Percentiles rank a stretch among this genome's conserved stretches.
phyloP scores from a whole-genome alignment of 2,797 vertebrate species.

The Scomberomorus guttatus region DNA sequence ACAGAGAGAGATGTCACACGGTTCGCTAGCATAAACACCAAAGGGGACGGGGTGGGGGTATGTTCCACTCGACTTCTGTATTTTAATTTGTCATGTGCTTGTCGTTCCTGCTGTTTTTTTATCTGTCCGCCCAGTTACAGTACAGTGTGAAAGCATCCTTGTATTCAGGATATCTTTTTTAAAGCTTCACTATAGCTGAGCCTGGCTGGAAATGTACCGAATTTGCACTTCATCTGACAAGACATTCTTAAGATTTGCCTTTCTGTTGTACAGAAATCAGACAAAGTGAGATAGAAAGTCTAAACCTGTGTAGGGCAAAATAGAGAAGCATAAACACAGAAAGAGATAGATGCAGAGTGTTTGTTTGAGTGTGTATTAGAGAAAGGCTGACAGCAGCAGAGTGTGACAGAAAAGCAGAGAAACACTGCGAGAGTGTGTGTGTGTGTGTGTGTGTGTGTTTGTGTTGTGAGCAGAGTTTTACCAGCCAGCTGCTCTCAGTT shows the following conservation, averaged over 20 bases:
- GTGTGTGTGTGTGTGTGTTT: slow-evolving; percentile 9
- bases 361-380: background rate
- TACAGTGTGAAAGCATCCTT: background rate
- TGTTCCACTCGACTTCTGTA: too few relatives aligned
- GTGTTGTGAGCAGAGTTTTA: slow-evolving; percentile 25
- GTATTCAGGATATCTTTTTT: background rate
- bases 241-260: background rate
- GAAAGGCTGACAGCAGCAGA: slow-evolving; percentile 33
- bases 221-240: background rate
- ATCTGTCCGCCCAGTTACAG: too few relatives aligned
- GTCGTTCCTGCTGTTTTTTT: too few relatives aligned
- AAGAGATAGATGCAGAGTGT: background rate
- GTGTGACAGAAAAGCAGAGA: slow-evolving; percentile 11
- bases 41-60: too few relatives aligned
- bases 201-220: too few relatives aligned
- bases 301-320: background rate
- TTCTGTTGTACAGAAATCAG: background rate
- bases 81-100: too few relatives aligned
- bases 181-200: too few relatives aligned
- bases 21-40: too few relatives aligned
- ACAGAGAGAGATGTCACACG: too few relatives aligned
- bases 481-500: slow-evolving; percentile 60
- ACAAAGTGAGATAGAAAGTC: background rate
- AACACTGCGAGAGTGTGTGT: background rate
- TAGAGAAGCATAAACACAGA: background rate